A percentile compares a stretch with the other conserved stretches of the same genome.
These are phyloP conservation scores for Carlito syrichta DNA, from an alignment of 2,113 vertebrate genomes.

Conservation along the genomic window DNA sequence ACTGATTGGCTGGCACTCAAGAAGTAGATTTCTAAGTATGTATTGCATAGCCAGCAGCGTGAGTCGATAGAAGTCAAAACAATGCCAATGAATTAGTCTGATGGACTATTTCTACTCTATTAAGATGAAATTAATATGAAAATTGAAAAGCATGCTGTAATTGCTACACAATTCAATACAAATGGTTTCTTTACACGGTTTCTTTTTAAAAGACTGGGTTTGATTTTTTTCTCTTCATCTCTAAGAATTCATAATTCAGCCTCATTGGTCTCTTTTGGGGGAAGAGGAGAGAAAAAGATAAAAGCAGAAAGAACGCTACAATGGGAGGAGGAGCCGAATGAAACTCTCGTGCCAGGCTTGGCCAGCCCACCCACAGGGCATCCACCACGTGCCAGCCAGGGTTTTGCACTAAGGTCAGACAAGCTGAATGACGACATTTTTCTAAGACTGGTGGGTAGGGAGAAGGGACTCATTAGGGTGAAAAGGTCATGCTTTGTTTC, in stretches of 20 bases:
- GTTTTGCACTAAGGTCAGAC: too few species aligned
- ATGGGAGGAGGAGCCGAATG: not conserved
- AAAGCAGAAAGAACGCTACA: not conserved
- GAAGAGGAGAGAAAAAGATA: not conserved
- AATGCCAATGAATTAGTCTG: not conserved
- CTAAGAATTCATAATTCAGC: not conserved
- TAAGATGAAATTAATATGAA: not conserved
- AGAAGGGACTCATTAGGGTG: not conserved
- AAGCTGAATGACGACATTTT: not conserved
- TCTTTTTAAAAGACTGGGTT: not conserved
- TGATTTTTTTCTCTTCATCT: slow-evolving; percentile 13
- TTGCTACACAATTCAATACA: not conserved
- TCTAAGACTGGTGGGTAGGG: not conserved
- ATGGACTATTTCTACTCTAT: not conserved
- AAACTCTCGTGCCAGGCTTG: too few species aligned
- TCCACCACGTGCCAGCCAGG: fast-evolving
- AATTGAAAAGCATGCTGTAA: not conserved
- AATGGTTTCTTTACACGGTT: not conserved
- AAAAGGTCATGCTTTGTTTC: not conserved
- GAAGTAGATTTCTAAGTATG: not conserved
- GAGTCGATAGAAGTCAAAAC: not conserved
- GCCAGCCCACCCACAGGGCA: not conserved
- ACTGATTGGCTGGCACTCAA: not conserved
- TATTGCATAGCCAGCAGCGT: not conserved
- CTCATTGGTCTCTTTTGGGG: not conserved